Evolutionary conservation across 1,140 invertebrate genomes (phyloP).

Genomic region (Metaphire vulgaris): DNA sequence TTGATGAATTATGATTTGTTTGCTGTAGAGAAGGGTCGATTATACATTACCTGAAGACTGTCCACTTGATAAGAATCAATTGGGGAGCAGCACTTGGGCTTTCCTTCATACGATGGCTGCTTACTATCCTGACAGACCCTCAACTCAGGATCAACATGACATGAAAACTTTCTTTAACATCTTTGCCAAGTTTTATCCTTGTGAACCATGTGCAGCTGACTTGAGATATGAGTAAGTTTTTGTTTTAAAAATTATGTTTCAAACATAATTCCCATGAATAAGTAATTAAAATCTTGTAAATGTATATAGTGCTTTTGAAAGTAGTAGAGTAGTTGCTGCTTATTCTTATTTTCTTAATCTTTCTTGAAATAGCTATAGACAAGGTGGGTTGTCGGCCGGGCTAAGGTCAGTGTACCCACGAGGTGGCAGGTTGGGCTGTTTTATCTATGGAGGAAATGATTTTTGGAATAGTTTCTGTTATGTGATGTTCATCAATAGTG

Average conservation of each 20-base stretch:
- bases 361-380: too few relatives aligned
- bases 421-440: too few relatives aligned
- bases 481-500: too few relatives aligned
- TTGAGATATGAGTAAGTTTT: slow-evolving; percentile 38
- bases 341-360: too few relatives aligned
- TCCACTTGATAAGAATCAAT: slow-evolving; percentile 46
- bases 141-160: slow-evolving; percentile 63
- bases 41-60: slow-evolving; percentile 34
- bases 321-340: too few relatives aligned
- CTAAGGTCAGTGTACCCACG: too few relatives aligned
- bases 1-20: background rate
- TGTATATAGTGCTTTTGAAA: too few relatives aligned
- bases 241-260: slow-evolving; percentile 17
- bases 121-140: slow-evolving; percentile 83
- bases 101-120: slow-evolving; percentile 95
- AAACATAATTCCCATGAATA: too few relatives aligned
- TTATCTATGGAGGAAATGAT: too few relatives aligned
- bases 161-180: slow-evolving; percentile 76
- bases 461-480: too few relatives aligned
- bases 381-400: too few relatives aligned
- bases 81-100: slow-evolving; percentile 69
- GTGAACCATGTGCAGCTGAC: slow-evolving; percentile 83
- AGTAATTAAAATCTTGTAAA: too few relatives aligned
- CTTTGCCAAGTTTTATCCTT: slow-evolving; percentile 90
- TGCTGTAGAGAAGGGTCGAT: background rate